Evolutionary conservation across 2,797 vertebrate genomes (phyloP), one percentile per base, ranked within the genome.

Genomic region (Tolypeutes matacus): DNA sequence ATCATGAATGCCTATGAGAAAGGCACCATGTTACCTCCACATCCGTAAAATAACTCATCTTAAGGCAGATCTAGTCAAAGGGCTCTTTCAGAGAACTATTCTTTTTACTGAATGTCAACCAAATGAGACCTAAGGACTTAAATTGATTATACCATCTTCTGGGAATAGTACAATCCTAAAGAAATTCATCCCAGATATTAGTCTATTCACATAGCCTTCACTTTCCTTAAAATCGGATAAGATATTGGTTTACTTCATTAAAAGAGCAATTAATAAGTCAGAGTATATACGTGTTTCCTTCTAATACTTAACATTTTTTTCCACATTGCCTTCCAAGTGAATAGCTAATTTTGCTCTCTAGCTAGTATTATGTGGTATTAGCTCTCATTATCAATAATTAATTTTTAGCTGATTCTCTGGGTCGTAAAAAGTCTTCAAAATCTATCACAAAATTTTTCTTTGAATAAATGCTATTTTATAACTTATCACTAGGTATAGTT

Each of bases 211-310:
- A 9, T 34, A 42, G 29, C 0, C 42, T 80, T 82, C 18, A 7
- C 65, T 92, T 84, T 90, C 60, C 23, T 65, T 90, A 46, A 62
- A 83, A n/a, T 80, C 42, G 78, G 14, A 69, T 75, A 78, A 89
- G 82, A 78, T 90, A 46, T n/a, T 21, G 14, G 7, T 93, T 75
- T 76, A 39, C 72, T 92, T 82, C 17, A 77, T 25, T 80, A 64
- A 58, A 93, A 53, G 94, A 67, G 12, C 53, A 72, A 46, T 64
- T 15, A 82, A 23, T 58, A 78, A 18, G 3, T 62, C 11, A 58
- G 75, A 76, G 34, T 36, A 23, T 18, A n/a, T 56, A 39, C 3
- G 1, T 34, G 29, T 89, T 88, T 93, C 18, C 49, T 82, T 51
- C 58, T 75, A 21, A 84, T 62, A 67, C 4, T 80, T 62, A 88